These are phyloP conservation scores for Pseudomugil gertrudae DNA, from an alignment of 2,797 vertebrate genomes.

Conservation along the genomic window DNA sequence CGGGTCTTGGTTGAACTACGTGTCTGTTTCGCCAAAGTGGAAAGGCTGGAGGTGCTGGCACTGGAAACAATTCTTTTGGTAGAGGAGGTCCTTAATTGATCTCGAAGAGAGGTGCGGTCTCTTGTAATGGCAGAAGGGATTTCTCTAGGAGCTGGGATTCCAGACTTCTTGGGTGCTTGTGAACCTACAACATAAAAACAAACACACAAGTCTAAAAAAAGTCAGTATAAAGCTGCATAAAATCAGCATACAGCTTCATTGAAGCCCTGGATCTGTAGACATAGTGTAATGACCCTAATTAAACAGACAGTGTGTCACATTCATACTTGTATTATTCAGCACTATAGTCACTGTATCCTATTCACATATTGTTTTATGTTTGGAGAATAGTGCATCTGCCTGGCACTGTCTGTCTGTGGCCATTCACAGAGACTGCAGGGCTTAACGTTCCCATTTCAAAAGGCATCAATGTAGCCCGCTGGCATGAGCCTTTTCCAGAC, in stretches of 20 bases:
- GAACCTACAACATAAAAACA: conserved; percentile 77
- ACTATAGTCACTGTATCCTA: conserved; percentile 57
- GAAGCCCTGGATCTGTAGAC: conserved; percentile 39
- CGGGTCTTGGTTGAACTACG: conserved; percentile 83
- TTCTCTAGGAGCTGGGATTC: conserved; percentile 93
- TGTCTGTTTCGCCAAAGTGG: conserved; percentile 87
- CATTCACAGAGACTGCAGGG: conserved; percentile 62
- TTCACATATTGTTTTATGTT: conserved; percentile 69
- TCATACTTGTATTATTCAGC: conserved; percentile 65
- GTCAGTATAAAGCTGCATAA: background rate
- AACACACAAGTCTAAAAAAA: background rate
- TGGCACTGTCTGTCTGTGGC: conserved; percentile 58
- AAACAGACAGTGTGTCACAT: conserved; percentile 57
- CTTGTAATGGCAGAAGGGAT: conserved; percentile 82
- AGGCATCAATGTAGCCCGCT: conserved; percentile 64
- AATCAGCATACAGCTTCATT: conserved; percentile 20
- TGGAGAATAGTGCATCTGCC: conserved; percentile 64
- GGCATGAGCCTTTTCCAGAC: conserved; percentile 64
- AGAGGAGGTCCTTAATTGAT: conserved; percentile 78
- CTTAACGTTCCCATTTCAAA: conserved; percentile 71
- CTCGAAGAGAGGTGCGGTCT: conserved; percentile 86
- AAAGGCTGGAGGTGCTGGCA: conserved; percentile 88
- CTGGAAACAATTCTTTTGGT: conserved; percentile 89
- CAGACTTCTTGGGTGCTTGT: conserved; percentile 87
- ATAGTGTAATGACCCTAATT: conserved; percentile 49